Conservation (phyloP, 2,888 invertebrate genomes). For the Acanthosepion pharaonis region DNA sequence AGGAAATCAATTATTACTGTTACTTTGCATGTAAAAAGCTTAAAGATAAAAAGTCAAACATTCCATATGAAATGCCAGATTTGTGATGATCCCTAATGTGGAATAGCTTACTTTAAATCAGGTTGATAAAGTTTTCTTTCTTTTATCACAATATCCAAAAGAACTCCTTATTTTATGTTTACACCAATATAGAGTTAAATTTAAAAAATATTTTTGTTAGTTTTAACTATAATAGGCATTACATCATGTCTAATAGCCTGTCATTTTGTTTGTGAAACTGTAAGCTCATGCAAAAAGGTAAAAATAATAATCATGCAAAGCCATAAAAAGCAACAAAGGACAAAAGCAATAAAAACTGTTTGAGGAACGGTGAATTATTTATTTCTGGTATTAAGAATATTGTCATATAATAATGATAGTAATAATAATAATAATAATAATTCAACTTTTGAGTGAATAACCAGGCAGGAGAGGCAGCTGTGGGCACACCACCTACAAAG, state of each 20-base stretch:
- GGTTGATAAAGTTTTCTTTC: too few relatives aligned
- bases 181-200: too few relatives aligned
- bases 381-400: conserved; percentile 11
- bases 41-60: too few relatives aligned
- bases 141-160: too few relatives aligned
- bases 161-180: too few relatives aligned
- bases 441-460: conserved; percentile 40
- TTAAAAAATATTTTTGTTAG: too few relatives aligned
- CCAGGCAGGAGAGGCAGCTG: conserved; percentile 44
- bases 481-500: conserved; percentile 8
- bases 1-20: too few relatives aligned
- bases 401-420: conserved; percentile 4
- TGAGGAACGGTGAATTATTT: conserved; percentile 33
- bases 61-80: too few relatives aligned
- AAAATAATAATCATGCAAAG: background rate
- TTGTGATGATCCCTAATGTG: too few relatives aligned
- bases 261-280: background rate
- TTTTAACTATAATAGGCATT: too few relatives aligned
- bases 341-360: background rate
- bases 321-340: conserved; percentile 23
- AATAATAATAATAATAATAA: conserved; percentile 10
- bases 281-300: background rate
- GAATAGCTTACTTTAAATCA: too few relatives aligned
- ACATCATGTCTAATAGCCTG: background rate
- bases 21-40: too few relatives aligned